Percentiles rank a stretch among this genome's conserved stretches.
Evolutionary conservation across 1,140 invertebrate species (phyloP).

Genomic region (Saccostrea glomerata): DNA sequence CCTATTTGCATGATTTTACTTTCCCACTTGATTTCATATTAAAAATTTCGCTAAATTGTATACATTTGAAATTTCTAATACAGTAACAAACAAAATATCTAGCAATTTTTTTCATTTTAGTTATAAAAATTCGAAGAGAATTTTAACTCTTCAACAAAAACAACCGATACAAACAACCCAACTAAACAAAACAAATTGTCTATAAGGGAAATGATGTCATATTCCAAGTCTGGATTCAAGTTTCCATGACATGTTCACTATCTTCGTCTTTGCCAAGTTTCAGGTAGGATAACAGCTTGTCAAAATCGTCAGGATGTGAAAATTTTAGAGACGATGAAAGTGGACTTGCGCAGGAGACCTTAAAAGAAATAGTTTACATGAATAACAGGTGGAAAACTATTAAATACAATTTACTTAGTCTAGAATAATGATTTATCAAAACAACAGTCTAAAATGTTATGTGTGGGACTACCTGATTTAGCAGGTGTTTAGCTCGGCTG

Average conservation of each 20-base stretch:
- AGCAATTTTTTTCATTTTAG: too few species aligned
- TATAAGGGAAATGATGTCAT: background rate
- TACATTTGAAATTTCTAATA: too few species aligned
- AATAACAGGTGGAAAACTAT: background rate
- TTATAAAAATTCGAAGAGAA: too few species aligned
- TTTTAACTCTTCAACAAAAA: background rate
- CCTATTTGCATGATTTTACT: too few species aligned
- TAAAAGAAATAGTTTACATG: background rate
- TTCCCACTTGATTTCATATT: too few species aligned
- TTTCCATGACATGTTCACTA: background rate
- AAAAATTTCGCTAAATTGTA: too few species aligned
- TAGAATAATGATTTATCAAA: background rate
- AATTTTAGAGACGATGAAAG: conserved; percentile 7
- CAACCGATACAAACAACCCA: conserved; percentile 13
- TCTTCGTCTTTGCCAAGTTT: background rate
- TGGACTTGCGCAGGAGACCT: conserved; percentile 14
- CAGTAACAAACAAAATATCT: too few species aligned
- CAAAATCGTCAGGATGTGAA: background rate
- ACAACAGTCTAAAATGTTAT: background rate
- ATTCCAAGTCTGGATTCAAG: background rate
- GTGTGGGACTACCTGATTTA: conserved; percentile 52
- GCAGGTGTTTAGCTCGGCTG: conserved; percentile 45
- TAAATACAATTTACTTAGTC: too few species aligned
- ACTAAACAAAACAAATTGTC: background rate
- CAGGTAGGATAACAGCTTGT: background rate